A percentile compares a stretch with the other conserved stretches of the same genome.
phyloP scores from a whole-genome alignment of 2,797 vertebrate genomes.

The Pipistrellus nathusii region DNA sequence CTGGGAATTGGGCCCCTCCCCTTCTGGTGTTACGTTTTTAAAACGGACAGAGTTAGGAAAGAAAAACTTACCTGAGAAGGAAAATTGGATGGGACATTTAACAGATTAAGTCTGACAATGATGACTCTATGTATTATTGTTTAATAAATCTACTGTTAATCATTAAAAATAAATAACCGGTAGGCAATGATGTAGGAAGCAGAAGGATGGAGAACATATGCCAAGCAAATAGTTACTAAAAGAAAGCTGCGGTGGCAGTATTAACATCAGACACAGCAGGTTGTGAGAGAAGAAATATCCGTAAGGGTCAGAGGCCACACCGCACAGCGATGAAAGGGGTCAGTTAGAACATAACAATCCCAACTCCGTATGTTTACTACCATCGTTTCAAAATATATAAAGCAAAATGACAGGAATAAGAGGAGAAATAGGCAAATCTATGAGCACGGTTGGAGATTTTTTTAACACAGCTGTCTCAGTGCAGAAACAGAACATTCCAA shows the following conservation, averaged over 20 bases:
- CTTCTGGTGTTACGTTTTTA: slow-evolving; percentile 88
- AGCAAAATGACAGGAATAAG: not conserved
- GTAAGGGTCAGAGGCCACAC: not conserved
- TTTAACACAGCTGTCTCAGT: not conserved
- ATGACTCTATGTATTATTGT: not conserved
- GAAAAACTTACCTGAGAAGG: too few relatives aligned
- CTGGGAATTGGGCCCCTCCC: slow-evolving; percentile 89
- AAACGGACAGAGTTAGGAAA: slow-evolving; percentile 89
- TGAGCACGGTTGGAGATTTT: not conserved
- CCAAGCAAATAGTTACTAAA: not conserved
- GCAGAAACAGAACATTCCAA: not conserved
- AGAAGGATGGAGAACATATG: not conserved
- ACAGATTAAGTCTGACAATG: not conserved
- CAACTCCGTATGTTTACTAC: not conserved
- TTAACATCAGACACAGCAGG: not conserved
- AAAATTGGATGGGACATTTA: too few relatives aligned
- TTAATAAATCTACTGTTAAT: not conserved
- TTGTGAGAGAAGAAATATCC: not conserved
- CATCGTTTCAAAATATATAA: not conserved
- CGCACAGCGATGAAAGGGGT: not conserved
- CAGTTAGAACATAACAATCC: not conserved
- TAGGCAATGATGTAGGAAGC: not conserved
- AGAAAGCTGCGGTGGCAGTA: not conserved
- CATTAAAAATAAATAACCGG: not conserved
- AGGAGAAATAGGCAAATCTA: not conserved